Conservation (phyloP, 2,797 vertebrate genomes). For the Megaceryle alcyon region DNA sequence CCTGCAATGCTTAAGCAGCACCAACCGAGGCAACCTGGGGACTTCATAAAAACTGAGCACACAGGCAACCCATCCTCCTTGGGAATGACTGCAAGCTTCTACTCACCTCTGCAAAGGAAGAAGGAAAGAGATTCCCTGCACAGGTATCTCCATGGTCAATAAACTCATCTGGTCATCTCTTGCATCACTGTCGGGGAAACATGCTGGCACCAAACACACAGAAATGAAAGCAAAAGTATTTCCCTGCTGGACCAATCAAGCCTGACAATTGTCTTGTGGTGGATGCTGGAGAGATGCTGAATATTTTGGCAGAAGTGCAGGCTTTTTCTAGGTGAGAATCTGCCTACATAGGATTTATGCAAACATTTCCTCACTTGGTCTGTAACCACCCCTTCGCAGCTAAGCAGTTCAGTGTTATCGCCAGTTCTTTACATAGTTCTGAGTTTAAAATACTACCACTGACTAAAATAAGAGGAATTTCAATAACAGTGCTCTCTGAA, state of each 20-base stretch:
- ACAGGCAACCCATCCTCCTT: neutral
- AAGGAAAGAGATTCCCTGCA: neutral
- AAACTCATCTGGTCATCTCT: neutral
- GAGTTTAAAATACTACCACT: constrained; percentile 54
- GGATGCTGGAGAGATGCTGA: constrained; percentile 48
- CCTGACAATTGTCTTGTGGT: constrained; percentile 41
- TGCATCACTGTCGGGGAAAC: neutral
- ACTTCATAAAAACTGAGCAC: neutral
- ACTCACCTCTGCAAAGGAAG: constrained; percentile 33
- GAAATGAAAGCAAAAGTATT: constrained; percentile 29
- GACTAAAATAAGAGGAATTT: constrained; percentile 58
- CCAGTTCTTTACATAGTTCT: constrained; percentile 44
- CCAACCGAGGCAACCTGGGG: neutral
- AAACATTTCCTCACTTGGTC: constrained; percentile 60
- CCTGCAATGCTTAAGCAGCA: neutral
- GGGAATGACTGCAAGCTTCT: neutral
- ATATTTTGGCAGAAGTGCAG: constrained; percentile 37
- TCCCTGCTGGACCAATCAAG: constrained; percentile 2
- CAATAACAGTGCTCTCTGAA: constrained; percentile 12
- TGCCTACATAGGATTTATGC: constrained; percentile 65
- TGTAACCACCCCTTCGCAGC: constrained; percentile 52
- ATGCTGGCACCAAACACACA: neutral
- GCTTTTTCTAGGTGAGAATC: constrained; percentile 65
- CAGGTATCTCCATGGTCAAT: neutral
- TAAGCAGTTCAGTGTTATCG: neutral